Conservation (phyloP, 2,113 vertebrate genomes). For the Maccullochella peelii region DNA sequence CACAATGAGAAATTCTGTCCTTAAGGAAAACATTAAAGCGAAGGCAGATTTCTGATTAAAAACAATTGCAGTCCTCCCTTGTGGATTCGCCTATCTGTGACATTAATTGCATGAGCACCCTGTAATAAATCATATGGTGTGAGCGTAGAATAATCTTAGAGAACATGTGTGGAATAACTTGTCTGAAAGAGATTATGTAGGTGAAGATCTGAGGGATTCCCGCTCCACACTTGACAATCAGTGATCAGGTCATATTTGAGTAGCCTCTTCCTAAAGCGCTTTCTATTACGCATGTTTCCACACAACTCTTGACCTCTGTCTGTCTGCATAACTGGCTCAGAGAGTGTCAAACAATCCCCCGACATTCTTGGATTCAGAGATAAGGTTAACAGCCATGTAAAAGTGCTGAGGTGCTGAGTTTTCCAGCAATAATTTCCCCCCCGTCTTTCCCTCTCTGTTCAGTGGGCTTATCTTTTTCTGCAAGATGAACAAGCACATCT, state of each 20-base stretch:
- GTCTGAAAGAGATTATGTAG: neutral
- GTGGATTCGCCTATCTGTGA: slow-evolving; percentile 8
- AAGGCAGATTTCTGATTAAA: slow-evolving; percentile 38
- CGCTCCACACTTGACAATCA: slow-evolving; percentile 2
- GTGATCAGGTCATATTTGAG: neutral
- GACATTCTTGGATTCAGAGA: slow-evolving; percentile 26
- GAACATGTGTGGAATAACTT: neutral
- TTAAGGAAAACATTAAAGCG: slow-evolving; percentile 44
- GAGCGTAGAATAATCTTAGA: neutral
- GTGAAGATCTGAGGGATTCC: neutral
- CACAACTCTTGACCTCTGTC: neutral
- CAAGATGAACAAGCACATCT: slow-evolving; percentile 35
- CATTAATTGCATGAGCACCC: slow-evolving; percentile 24
- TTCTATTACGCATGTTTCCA: slow-evolving; percentile 3
- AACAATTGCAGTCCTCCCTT: slow-evolving; percentile 13
- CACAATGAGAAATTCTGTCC: slow-evolving; percentile 27
- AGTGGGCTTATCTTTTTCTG: slow-evolving; percentile 45
- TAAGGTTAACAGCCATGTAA: slow-evolving; percentile 44
- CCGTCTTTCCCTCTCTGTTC: slow-evolving; percentile 8
- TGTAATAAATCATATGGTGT: slow-evolving; percentile 38
- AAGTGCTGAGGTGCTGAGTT: slow-evolving; percentile 54
- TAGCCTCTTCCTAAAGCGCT: neutral
- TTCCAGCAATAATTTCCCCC: neutral
- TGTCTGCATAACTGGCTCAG: slow-evolving; percentile 15
- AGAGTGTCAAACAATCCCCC: slow-evolving; percentile 15